Conservation (phyloP, 1,140 invertebrate species). For the Eriosoma lanigerum region DNA sequence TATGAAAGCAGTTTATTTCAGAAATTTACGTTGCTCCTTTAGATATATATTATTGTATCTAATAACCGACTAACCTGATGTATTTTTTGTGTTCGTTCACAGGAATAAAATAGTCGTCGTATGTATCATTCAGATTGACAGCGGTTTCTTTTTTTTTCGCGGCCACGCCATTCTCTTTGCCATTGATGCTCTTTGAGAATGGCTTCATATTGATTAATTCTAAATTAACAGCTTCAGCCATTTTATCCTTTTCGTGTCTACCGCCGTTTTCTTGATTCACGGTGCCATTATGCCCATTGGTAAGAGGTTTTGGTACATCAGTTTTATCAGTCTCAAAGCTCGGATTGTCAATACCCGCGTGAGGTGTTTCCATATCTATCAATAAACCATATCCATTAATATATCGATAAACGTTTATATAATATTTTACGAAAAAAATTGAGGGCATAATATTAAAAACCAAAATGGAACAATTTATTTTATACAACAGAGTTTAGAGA, state of each 20-base stretch:
- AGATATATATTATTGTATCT: too few relatives aligned
- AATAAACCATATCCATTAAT: too few relatives aligned
- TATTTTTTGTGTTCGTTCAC: conserved; percentile 82
- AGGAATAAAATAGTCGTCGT: conserved; percentile 81
- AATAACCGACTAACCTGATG: conserved; percentile 67
- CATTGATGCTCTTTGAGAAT: conserved; percentile 58
- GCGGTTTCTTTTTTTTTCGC: conserved; percentile 67
- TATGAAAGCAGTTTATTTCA: too few relatives aligned
- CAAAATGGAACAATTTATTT: too few relatives aligned
- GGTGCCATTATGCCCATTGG: conserved; percentile 35
- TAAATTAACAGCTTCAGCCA: conserved; percentile 74
- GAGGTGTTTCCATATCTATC: conserved; percentile 53
- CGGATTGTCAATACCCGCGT: conserved; percentile 55
- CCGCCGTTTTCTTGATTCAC: conserved; percentile 53
- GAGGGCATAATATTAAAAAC: too few relatives aligned
- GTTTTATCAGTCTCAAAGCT: conserved; percentile 52
- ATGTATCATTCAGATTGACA: conserved; percentile 72
- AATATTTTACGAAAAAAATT: too few relatives aligned
- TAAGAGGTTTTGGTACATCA: conserved; percentile 20
- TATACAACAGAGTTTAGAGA: too few relatives aligned
- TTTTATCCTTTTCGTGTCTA: conserved; percentile 58
- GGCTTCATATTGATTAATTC: conserved; percentile 75
- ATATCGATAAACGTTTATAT: too few relatives aligned
- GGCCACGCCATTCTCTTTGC: conserved; percentile 55
- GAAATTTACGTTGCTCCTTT: too few relatives aligned